These are phyloP conservation scores for Polymixis lichenea DNA, from an alignment of 2,888 invertebrate genomes.

Conservation along the genomic window DNA sequence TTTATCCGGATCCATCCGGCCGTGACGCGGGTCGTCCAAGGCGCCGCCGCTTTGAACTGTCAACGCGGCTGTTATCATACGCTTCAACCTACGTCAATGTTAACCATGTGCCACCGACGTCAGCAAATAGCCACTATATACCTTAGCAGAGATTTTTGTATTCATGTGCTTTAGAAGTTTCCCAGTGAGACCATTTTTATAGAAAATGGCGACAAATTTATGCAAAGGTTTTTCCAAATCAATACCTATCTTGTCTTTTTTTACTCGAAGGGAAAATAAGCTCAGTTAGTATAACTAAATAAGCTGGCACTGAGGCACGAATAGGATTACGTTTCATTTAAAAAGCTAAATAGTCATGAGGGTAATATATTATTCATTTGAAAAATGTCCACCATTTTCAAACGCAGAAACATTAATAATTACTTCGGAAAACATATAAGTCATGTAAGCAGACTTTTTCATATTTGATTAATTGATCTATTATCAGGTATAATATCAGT, in stretches of 20 bases:
- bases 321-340: constrained; percentile 47
- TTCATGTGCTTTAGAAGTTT: constrained; percentile 24
- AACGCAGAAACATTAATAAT: constrained; percentile 3
- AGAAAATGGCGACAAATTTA: constrained; percentile 29
- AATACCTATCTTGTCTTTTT: constrained; percentile 28
- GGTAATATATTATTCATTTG: constrained; percentile 1
- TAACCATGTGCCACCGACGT: constrained; percentile 49
- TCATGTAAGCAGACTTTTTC: neutral
- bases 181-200: constrained; percentile 27
- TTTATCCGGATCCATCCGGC: constrained; percentile 61
- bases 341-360: constrained; percentile 11
- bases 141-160: constrained; percentile 37
- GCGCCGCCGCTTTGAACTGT: constrained; percentile 67
- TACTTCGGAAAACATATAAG: constrained; percentile 22
- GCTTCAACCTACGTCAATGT: constrained; percentile 61
- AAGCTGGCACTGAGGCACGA: constrained; percentile 25
- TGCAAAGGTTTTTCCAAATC: constrained; percentile 40
- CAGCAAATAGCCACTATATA: constrained; percentile 37
- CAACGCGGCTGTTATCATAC: constrained; percentile 57
- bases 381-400: constrained; percentile 7
- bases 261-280: constrained; percentile 16
- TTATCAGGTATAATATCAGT: constrained; percentile 21
- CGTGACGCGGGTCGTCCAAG: constrained; percentile 67
- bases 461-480: constrained; percentile 5
- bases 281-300: constrained; percentile 15